Percentiles rank a stretch among this genome's conserved stretches.
phyloP scores from a whole-genome alignment of 37 sponge, comb jelly and placozoan genomes.

The Geodia barretti region DNA sequence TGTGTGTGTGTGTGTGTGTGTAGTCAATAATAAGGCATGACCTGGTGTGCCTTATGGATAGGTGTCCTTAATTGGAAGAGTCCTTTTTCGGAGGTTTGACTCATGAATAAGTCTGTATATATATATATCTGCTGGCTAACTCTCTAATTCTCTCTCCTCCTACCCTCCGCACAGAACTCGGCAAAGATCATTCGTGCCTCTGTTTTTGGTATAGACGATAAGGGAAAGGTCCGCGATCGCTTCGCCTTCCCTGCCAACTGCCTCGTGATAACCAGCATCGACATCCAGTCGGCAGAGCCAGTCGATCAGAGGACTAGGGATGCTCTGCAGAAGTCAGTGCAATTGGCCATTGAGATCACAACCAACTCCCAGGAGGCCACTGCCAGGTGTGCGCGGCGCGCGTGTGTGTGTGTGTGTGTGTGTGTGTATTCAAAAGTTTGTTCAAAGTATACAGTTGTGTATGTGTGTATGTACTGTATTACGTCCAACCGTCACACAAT shows the following conservation, averaged over 20 bases:
- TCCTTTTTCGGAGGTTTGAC: no score
- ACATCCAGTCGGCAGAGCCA: constrained; percentile 99
- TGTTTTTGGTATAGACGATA: constrained; percentile 97
- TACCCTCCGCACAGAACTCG: constrained; percentile 77
- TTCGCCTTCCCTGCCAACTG: constrained; percentile 95
- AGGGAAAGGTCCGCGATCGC: constrained; percentile 84
- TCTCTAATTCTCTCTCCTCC: no score
- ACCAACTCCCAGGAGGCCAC: constrained; percentile 99
- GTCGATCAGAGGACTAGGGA: constrained; percentile 99
- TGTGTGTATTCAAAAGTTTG: no score
- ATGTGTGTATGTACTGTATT: background rate
- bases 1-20: no score
- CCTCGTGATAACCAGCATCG: constrained; percentile 97
- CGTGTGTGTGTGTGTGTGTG: no score
- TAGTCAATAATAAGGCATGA: no score
- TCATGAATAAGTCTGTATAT: no score
- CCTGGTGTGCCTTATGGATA: no score
- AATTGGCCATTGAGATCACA: constrained; percentile 99
- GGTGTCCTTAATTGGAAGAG: no score
- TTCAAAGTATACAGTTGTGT: background rate
- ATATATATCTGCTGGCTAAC: no score
- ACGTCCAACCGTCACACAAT: no score
- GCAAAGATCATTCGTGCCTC: constrained; percentile 98
- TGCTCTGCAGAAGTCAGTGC: constrained; percentile 99
- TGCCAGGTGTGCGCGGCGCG: constrained; percentile 73